phyloP scores from a whole-genome alignment of 2,113 vertebrate species.

The Antigone vipio region DNA sequence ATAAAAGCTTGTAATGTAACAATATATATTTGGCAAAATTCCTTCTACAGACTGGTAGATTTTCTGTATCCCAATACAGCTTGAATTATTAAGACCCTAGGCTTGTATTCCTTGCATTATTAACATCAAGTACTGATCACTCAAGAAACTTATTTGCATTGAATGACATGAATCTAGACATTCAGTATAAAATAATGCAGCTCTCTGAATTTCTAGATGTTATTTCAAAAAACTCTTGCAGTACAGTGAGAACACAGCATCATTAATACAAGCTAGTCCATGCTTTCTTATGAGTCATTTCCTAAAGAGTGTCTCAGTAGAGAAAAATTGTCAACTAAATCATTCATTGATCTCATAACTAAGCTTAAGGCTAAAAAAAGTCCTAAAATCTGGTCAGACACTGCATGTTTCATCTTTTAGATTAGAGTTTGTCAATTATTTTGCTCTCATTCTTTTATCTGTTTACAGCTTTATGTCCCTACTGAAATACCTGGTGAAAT shows the following conservation, averaged over 20 bases:
- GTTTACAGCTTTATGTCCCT: background rate
- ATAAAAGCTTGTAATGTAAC: background rate
- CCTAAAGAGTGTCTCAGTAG: background rate
- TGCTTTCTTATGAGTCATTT: background rate
- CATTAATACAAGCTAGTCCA: background rate
- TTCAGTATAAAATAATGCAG: background rate
- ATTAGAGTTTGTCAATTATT: background rate
- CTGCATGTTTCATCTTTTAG: background rate
- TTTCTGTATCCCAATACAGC: background rate
- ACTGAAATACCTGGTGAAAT: background rate
- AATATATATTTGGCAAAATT: background rate
- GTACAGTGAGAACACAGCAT: background rate
- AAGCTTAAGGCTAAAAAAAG: background rate
- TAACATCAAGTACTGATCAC: background rate
- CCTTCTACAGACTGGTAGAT: fast-evolving
- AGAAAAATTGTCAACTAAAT: background rate
- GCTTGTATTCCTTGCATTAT: background rate
- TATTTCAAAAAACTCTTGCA: background rate
- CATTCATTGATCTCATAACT: background rate
- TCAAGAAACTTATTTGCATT: background rate
- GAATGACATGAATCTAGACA: background rate
- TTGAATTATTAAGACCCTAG: background rate
- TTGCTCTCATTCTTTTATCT: background rate
- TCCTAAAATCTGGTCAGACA: background rate
- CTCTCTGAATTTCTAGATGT: background rate